A percentile compares a stretch with the other conserved stretches of the same genome.
These are phyloP conservation scores for Microdon myrmicae DNA, from an alignment of 2,888 invertebrate species.

Conservation along the genomic window DNA sequence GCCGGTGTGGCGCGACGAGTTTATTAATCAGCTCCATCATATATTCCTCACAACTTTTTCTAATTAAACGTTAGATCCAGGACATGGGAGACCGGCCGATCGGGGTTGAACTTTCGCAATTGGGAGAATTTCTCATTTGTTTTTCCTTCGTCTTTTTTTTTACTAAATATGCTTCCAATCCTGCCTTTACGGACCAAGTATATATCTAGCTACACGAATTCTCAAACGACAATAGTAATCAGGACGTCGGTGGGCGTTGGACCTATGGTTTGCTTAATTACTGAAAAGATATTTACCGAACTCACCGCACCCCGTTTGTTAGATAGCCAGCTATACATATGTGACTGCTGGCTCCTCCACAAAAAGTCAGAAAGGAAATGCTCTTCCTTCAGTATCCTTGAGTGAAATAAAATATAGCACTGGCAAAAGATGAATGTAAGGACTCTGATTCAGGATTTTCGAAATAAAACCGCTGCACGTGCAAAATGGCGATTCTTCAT, in stretches of 20 bases:
- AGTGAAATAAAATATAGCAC: constrained; percentile 34
- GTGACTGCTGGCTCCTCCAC: not conserved
- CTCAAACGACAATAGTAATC: no score
- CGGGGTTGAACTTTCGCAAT: no score
- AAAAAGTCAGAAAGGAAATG: constrained; percentile 19
- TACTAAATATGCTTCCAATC: no score
- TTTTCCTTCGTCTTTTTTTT: no score
- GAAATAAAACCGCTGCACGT: no score
- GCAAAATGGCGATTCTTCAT: no score
- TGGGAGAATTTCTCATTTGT: no score
- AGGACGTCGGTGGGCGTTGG: constrained; percentile 28
- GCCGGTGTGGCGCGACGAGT: constrained; percentile 15
- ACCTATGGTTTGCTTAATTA: constrained; percentile 43
- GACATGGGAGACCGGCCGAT: no score
- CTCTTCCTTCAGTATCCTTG: constrained; percentile 26
- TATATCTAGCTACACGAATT: no score
- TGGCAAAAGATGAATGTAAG: constrained; percentile 14
- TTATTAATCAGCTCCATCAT: constrained; percentile 47
- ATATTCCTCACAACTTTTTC: constrained; percentile 46
- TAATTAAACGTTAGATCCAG: constrained; percentile 34
- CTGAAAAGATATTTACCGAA: constrained; percentile 30
- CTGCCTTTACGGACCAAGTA: no score
- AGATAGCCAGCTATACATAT: constrained; percentile 5
- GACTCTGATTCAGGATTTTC: constrained; percentile 32
- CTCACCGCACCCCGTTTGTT: not conserved